phyloP scores from a whole-genome alignment of 2,888 invertebrate species.

The Ptychoptera contaminata region DNA sequence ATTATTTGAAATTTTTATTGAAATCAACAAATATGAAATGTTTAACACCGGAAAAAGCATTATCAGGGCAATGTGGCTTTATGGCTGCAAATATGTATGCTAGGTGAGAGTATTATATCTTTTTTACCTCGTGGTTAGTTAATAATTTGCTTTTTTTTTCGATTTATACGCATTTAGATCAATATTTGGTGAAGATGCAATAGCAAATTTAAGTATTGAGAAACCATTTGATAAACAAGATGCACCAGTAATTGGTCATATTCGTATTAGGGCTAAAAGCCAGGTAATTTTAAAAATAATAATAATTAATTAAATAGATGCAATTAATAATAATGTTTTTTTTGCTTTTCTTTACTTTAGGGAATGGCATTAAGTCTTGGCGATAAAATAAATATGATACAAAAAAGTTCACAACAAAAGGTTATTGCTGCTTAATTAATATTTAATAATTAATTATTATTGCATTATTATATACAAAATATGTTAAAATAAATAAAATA shows the following conservation, averaged over 20 bases:
- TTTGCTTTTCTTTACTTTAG: conserved; percentile 43
- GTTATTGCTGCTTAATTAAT: conserved; percentile 25
- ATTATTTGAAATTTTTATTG: conserved; percentile 82
- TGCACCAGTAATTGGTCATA: conserved; percentile 89
- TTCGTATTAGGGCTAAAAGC: conserved; percentile 95
- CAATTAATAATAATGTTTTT: conserved; percentile 9
- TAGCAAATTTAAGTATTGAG: conserved; percentile 98
- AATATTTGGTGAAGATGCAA: conserved; percentile 95
- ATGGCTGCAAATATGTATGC: conserved; percentile 99
- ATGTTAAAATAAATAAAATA: no score
- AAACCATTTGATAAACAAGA: conserved; percentile 75
- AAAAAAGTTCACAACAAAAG: conserved; percentile 47
- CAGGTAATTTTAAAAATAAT: conserved; percentile 34
- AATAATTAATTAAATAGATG: neutral
- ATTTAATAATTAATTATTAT: neutral
- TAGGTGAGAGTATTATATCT: conserved; percentile 24
- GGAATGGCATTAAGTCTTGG: conserved; percentile 98
- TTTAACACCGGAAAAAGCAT: conserved; percentile 90
- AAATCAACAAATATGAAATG: conserved; percentile 98
- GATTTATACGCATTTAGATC: conserved; percentile 36
- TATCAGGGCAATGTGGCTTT: conserved; percentile 96
- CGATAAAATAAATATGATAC: conserved; percentile 92
- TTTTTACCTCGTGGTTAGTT: conserved; percentile 1
- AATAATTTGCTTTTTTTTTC: neutral
- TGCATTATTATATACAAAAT: no score